Conservation (phyloP, 2,113 vertebrate species). For the Fulmarus glacialis region DNA sequence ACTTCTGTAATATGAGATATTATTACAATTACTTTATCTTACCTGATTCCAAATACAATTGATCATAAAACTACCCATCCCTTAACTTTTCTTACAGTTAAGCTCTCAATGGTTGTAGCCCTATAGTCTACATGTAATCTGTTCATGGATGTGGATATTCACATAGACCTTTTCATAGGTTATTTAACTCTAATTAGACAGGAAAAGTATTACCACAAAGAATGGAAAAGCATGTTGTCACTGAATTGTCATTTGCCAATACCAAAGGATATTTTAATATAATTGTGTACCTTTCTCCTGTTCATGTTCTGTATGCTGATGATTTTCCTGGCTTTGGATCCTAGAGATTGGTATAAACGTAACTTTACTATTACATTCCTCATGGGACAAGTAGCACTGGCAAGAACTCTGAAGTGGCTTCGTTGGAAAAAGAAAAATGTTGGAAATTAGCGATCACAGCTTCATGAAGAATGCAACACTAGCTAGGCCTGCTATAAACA, state of each 20-base stretch:
- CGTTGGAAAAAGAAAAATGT: slow-evolving; percentile 21
- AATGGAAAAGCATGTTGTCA: not conserved
- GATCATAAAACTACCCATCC: not conserved
- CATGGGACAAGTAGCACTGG: slow-evolving; percentile 86
- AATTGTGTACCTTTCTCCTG: not conserved
- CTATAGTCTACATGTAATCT: not conserved
- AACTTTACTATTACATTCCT: slow-evolving; percentile 92
- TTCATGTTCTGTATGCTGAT: not conserved
- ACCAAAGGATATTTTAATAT: not conserved
- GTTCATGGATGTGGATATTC: not conserved
- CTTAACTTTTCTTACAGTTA: not conserved
- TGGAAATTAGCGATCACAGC: not conserved
- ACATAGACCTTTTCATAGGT: not conserved
- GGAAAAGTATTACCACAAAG: not conserved
- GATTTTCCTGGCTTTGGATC: slow-evolving; percentile 22
- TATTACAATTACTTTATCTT: not conserved
- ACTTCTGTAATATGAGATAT: not conserved
- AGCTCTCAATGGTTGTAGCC: not conserved
- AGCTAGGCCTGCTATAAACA: not conserved
- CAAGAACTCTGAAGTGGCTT: slow-evolving; percentile 77
- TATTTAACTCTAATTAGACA: not conserved
- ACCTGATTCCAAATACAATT: not conserved
- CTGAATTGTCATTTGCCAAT: not conserved
- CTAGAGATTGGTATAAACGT: slow-evolving; percentile 90
- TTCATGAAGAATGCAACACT: not conserved